Percentiles rank a stretch among this genome's conserved stretches.
Evolutionary conservation across 53 echinoderm and acorn worm species (phyloP).

Genomic region (Luidia sarsii): DNA sequence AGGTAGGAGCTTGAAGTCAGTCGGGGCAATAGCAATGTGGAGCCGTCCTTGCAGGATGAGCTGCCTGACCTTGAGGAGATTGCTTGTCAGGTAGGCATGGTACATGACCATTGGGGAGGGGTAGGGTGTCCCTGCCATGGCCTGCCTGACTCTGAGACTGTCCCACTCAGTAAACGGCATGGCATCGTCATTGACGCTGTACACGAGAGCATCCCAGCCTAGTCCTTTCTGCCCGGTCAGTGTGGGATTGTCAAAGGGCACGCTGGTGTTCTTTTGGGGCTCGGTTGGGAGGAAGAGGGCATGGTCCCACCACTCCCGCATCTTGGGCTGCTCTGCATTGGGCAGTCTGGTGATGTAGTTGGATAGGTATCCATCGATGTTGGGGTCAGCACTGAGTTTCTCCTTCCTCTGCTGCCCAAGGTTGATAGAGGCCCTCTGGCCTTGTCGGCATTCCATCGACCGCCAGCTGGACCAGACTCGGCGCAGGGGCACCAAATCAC

Average conservation of each 20-base stretch:
- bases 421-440: neutral
- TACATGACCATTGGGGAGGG: constrained; percentile 35
- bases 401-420: constrained; percentile 18
- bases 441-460: constrained; percentile 27
- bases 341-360: neutral
- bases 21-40: neutral
- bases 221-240: constrained; percentile 10
- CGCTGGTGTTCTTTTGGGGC: neutral
- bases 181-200: constrained; percentile 3
- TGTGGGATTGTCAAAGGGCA: constrained; percentile 46
- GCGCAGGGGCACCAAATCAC: neutral
- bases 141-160: constrained; percentile 10
- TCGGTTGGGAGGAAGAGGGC: constrained; percentile 16
- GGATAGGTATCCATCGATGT: neutral
- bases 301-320: constrained; percentile 15
- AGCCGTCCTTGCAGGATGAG: neutral
- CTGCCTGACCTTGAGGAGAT: neutral
- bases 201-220: neutral
- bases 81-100: constrained; percentile 38
- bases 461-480: constrained; percentile 38
- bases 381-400: neutral
- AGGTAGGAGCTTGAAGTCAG: constrained; percentile 8
- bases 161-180: constrained; percentile 53
- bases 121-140: neutral
- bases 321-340: neutral